Base-by-base conservation (phyloP, 2,113 vertebrate species). In the Zosterops borbonicus region DNA sequence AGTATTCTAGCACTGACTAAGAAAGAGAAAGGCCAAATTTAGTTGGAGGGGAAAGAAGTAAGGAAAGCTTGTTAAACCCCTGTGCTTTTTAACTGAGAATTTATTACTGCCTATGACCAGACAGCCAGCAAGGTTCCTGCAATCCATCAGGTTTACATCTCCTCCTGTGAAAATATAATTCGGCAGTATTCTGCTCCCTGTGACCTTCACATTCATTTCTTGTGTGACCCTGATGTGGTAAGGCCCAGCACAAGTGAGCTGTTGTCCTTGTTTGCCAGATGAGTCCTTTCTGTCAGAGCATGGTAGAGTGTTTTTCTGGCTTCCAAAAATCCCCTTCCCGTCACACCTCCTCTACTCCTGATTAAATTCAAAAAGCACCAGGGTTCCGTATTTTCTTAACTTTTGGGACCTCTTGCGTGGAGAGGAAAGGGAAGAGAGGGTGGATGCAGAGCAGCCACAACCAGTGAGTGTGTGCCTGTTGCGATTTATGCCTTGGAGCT, bases 221-320 rank as follows among this genome's bases (percentile, higher is more conserved):
- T 97, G 50, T 82, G 74, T 37, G 39, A 87, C 64, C 93, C 35
- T 71, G 74, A n/a, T 88, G 84, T 83, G 69, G 93, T 63, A 58
- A 67, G 73, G 69, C 89, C 77, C 23, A 3, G 56, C 68, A 95
- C 84, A 98, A 97, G 90, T 37, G 69, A 91, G 33, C 47, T 59
- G 94, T 97, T 97, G 92, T 97, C 87, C 83, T 87, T 96, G 84
- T 84, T 92, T 84, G 79, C 42, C 31, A 29, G 59, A 93, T 16
- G 39, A 84, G 73, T 60, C 83, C 89, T 93, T 92, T 68, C 84
- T 6, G 0, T 64, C 65, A 60, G 87, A 92, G 78, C 81, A 55
- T 49, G 70, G 41, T 6, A 12, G 7, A 7, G 65, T 77, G 58
- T 67, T 90, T 95, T 80, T 31, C 82, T 16, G 17, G 87, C 33